phyloP scores from a whole-genome alignment of 2,113 vertebrate species.

The Phalacrocorax pelagicus region DNA sequence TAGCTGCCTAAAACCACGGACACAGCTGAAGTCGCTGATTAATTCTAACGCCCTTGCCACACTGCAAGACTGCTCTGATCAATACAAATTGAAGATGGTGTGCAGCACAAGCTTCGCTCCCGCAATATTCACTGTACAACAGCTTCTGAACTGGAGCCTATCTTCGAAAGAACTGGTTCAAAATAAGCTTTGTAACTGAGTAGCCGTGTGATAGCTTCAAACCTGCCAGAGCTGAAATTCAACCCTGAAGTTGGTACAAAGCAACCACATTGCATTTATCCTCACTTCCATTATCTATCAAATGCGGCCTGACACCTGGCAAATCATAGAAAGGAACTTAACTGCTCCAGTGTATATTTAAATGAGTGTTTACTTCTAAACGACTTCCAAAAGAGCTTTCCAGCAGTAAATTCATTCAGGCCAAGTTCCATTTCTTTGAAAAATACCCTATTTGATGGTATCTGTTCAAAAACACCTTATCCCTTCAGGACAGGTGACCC shows the following conservation, averaged over 20 bases:
- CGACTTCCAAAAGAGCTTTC: conserved; percentile 19
- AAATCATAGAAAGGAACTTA: background rate
- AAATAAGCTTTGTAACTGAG: conserved; percentile 16
- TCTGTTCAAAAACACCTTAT: background rate
- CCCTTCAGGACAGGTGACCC: background rate
- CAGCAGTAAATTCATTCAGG: background rate
- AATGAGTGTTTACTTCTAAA: background rate
- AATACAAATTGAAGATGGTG: conserved; percentile 70
- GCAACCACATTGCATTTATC: background rate
- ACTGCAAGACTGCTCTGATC: conserved; percentile 63
- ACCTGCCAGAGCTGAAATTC: conserved; percentile 1
- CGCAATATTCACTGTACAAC: conserved; percentile 61
- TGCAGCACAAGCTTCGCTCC: conserved; percentile 54
- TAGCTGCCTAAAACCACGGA: background rate
- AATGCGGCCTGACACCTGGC: background rate
- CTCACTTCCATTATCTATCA: conserved; percentile 18
- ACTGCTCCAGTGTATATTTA: background rate
- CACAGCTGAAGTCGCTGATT: background rate
- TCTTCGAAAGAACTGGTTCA: background rate
- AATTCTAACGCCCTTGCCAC: conserved; percentile 44
- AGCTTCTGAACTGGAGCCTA: background rate
- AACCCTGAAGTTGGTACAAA: conserved; percentile 2
- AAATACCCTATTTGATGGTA: background rate
- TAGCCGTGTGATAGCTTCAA: background rate
- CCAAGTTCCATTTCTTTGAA: background rate